Base-by-base conservation (phyloP, 2,888 invertebrate genomes). In the Meliscaeva auricollis region DNA sequence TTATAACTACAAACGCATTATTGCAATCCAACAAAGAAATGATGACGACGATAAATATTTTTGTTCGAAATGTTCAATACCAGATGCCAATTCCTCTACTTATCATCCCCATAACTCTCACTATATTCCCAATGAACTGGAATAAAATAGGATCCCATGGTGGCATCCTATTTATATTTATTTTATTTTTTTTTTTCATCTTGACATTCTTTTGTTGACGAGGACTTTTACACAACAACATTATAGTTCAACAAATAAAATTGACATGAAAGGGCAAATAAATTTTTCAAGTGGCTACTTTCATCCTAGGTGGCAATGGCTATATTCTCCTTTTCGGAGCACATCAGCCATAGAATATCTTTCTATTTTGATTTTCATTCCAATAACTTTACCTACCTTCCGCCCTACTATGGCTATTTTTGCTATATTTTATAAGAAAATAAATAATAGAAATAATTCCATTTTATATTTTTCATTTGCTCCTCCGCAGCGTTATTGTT, bases 231-330 rank as follows among this genome's bases (percentile, higher is more conserved):
- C 17, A 44, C 4, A 26, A 69, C 17, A 58, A n/a, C n/a, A n/a
- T n/a, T n/a, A n/a, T n/a, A n/a, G n/a, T n/a, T n/a, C n/a, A n/a
- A 68, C n/a, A 54, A 41, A 54, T 38, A 69, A 76, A 77, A 62
- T 46, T 44, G 60, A 64, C 80, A 81, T 48, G 64, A 75, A 81
- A 66, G 41, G 70, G 22, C 81, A 81, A 66, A 81, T 81, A 81
- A 70, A 81, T 60, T 56, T 69, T 69, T 69, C 69, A 68, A 80
- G 74, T 80, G 80, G 80, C 54, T 54, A 81, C 81, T 76, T 72
- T 70, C 64, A 58, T 41, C 17, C 56, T 35, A 62, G 60, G 74
- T 74, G 74, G 80, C 52, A 73, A 70, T 64, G 44, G 26, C 54
- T n/a, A 35, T 20, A 68, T 68, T n/a, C 20, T 52, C 26, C 6